These are phyloP conservation scores for Cheilinus undulatus DNA, from an alignment of 2,113 vertebrate species.

Conservation along the genomic window DNA sequence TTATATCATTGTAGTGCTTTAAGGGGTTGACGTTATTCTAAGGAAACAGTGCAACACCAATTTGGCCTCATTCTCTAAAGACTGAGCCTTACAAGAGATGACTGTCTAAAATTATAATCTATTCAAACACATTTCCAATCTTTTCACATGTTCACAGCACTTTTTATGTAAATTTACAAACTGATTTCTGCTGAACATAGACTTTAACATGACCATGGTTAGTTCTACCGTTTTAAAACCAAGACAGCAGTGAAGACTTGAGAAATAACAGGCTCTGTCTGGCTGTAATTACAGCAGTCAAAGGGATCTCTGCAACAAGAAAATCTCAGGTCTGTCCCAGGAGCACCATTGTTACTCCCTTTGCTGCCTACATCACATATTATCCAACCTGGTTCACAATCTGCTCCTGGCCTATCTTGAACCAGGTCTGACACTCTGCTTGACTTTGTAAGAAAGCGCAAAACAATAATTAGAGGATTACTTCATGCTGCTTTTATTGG, in stretches of 20 bases:
- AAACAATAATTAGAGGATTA: conserved; percentile 16
- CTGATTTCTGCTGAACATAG: no score
- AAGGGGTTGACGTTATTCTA: no score
- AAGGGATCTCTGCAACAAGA: conserved; percentile 10
- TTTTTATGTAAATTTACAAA: not conserved
- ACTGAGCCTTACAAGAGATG: no score
- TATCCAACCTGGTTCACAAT: not conserved
- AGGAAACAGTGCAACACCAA: no score
- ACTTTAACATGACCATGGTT: not conserved
- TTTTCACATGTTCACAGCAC: no score
- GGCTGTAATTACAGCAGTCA: not conserved
- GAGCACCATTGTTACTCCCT: not conserved
- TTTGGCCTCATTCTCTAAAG: no score
- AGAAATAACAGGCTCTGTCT: conserved; percentile 14
- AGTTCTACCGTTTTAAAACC: not conserved
- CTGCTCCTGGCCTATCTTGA: not conserved
- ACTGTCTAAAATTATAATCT: no score
- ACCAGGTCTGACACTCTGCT: conserved; percentile 14
- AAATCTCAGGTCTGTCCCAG: not conserved
- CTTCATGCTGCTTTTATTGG: conserved; percentile 3
- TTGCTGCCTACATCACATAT: not conserved
- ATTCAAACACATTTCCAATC: no score
- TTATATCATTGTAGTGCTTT: no score
- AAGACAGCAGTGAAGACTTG: not conserved
- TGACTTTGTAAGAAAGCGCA: conserved; percentile 7